Evolutionary conservation across 2,888 invertebrate species (phyloP), one percentile per base, ranked within the genome.

Genomic region (Agrilus mali): DNA sequence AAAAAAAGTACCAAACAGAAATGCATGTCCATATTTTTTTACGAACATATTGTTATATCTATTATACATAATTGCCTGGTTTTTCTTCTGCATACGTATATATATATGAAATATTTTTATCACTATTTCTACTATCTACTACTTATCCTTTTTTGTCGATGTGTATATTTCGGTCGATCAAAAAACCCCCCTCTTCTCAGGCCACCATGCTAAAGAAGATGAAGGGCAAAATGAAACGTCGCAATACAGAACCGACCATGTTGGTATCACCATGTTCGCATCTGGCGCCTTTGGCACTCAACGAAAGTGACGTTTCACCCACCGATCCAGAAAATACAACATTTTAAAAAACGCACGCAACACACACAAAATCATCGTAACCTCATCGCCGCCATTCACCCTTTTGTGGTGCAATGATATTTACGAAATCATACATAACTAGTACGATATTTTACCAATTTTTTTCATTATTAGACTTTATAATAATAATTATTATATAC

Each of bases 131-230:
- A 27, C 27, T 27, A 27, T 27, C 10, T 27, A 27, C 10, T 27
- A 27, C 27, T 27, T 20, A 20, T 20, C 20, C 20, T 20, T 6
- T 20, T 27, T 27, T 27, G 27, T 27, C 27, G 27, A 27, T 27
- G 27, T 27, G 27, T 27, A 27, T 27, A 27, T 27, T 27, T 27
- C 27, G 27, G 10, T 27, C 27, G 27, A 27, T 27, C 10, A 27
- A 27, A 27, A 27, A 8, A 22, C 50, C 51, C 52, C 53, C 70
- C 70, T 66, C 67, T 70, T 74, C 72, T 73, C 77, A 96, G 96
- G 96, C 97, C 69, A 96, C 96, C 73, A 97, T 97, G 97, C 80
- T 97, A 77, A 96, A 96, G 84, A 96, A 97, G 80, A 86, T 84
- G 71, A 87, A 87, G 74, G 80, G 81, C 64, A 96, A 96, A 79